Conservation (phyloP, 2,797 vertebrate genomes). For the Trachops cirrhosus region DNA sequence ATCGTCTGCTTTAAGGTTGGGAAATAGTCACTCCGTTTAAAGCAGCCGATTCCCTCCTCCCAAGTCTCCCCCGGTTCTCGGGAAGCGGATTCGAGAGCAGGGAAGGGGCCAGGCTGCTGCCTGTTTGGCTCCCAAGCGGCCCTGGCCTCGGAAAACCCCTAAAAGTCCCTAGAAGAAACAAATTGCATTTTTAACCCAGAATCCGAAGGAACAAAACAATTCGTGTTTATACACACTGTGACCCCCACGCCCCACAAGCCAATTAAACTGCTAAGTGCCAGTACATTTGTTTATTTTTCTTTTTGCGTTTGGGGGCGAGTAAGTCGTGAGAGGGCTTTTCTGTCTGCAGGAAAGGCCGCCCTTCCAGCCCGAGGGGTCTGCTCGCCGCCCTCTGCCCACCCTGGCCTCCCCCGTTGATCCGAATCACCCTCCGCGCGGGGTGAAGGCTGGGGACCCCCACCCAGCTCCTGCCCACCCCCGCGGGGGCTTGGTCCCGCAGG, state of each 20-base stretch:
- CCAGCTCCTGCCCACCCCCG: neutral
- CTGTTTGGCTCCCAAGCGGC: neutral
- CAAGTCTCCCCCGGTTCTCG: neutral
- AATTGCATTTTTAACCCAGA: constrained; percentile 35
- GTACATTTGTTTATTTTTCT: neutral
- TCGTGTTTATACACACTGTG: neutral
- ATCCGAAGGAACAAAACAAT: neutral
- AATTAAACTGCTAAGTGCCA: neutral
- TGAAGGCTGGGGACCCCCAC: neutral
- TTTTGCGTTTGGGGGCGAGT: neutral
- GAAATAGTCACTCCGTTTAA: neutral
- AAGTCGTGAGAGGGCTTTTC: neutral
- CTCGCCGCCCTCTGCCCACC: neutral
- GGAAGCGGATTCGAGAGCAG: neutral
- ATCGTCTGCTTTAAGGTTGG: neutral
- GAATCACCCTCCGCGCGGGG: too few relatives aligned
- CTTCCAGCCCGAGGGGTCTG: neutral
- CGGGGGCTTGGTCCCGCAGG: too few relatives aligned
- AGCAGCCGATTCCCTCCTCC: neutral
- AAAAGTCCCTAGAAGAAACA: constrained; percentile 46
- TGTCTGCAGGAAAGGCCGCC: neutral
- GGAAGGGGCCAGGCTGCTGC: neutral
- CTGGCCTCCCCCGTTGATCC: accelerated
- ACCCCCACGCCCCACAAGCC: neutral
- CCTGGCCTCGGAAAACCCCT: constrained; percentile 62